Conservation (phyloP, 64 coral and sea anemone genomes). For the Cladopsammia gracilis region DNA sequence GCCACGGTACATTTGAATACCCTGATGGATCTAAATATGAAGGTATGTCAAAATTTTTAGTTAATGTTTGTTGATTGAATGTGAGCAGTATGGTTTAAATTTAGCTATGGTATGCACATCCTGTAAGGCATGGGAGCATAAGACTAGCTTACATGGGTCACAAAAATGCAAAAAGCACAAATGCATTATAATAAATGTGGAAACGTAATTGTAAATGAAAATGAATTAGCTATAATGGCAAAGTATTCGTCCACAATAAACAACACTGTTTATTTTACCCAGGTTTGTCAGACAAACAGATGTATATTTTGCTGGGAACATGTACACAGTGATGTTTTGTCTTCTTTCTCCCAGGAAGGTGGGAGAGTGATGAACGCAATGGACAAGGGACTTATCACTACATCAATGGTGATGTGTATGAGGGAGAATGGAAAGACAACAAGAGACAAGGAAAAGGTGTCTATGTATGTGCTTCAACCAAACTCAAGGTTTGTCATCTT, state of each 20-base stretch:
- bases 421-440: slow-evolving; percentile 88
- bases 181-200: too few relatives aligned
- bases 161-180: too few relatives aligned
- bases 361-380: slow-evolving; percentile 76
- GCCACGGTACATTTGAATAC: slow-evolving; percentile 87
- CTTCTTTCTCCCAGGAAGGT: slow-evolving; percentile 47
- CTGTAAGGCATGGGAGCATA: too few relatives aligned
- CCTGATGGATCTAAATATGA: slow-evolving; percentile 99
- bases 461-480: slow-evolving; percentile 72
- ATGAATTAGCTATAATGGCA: too few relatives aligned
- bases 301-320: neutral
- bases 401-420: slow-evolving; percentile 87
- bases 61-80: too few relatives aligned
- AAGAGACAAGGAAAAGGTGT: slow-evolving; percentile 74
- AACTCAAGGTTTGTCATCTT: slow-evolving; percentile 62
- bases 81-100: too few relatives aligned
- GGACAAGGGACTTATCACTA: slow-evolving; percentile 81
- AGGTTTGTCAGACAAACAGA: neutral
- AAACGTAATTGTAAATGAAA: too few relatives aligned
- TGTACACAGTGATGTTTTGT: too few relatives aligned
- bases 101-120: too few relatives aligned
- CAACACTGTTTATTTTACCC: too few relatives aligned
- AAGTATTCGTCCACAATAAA: too few relatives aligned
- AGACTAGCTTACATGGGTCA: too few relatives aligned
- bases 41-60: slow-evolving; percentile 42